Evolutionary conservation across 2,888 invertebrate genomes (phyloP).

Genomic region (Creontiades dilutus): DNA sequence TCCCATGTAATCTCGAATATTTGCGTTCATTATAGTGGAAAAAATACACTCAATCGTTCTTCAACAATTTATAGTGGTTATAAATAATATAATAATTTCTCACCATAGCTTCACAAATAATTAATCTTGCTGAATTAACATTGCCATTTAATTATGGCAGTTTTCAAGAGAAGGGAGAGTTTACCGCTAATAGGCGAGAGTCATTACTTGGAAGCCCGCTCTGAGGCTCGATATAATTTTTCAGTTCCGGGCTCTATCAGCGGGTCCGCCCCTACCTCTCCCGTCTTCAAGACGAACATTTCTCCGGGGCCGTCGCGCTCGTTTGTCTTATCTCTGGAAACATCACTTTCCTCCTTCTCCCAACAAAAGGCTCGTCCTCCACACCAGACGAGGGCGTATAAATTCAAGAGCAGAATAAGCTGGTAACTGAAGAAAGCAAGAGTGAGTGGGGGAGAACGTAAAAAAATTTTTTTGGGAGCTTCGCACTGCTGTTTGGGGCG

Average conservation of each 20-base stretch:
- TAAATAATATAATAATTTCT: too few species aligned
- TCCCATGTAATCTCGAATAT: too few species aligned
- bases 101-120: not conserved
- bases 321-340: slow-evolving; percentile 30
- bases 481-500: too few species aligned
- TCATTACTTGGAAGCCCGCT: not conserved
- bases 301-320: not conserved
- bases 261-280: not conserved
- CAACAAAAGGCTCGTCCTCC: not conserved
- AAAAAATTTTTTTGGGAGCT: too few species aligned
- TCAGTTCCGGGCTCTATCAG: slow-evolving; percentile 32
- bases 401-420: not conserved
- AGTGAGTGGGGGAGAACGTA: too few species aligned
- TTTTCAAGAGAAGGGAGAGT: slow-evolving; percentile 6
- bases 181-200: slow-evolving; percentile 13
- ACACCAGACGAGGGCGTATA: not conserved
- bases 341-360: slow-evolving; percentile 18
- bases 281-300: slow-evolving; percentile 3
- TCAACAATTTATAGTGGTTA: too few species aligned
- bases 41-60: too few species aligned
- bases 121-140: not conserved
- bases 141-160: not conserved
- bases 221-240: not conserved
- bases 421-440: too few species aligned
- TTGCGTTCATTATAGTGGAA: too few species aligned